Evolutionary conservation across 1,140 invertebrate species (phyloP).

Genomic region (Stegodyphus dumicola): DNA sequence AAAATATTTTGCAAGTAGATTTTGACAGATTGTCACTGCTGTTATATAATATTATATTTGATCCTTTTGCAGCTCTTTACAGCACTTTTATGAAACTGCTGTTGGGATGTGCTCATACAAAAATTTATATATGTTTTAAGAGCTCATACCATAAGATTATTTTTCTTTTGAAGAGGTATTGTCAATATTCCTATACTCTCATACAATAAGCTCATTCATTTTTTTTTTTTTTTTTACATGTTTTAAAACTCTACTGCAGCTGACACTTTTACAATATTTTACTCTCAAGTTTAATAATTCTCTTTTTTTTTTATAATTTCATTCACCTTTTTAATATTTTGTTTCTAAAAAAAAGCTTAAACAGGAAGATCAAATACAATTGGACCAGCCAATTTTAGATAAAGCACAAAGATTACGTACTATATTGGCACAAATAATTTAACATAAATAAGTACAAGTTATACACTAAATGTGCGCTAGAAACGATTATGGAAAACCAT

Average conservation of each 20-base stretch:
- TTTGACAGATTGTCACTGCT: conserved; percentile 59
- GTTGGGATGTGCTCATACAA: no score
- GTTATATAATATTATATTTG: neutral
- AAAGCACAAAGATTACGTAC: conserved; percentile 2
- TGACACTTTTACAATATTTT: no score
- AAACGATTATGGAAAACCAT: conserved; percentile 25
- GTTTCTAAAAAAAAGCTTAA: no score
- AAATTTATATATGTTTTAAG: no score
- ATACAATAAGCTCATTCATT: neutral
- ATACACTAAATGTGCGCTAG: conserved; percentile 48
- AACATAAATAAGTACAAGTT: conserved; percentile 46
- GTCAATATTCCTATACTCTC: no score
- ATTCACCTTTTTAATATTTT: no score
- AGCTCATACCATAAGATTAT: no score
- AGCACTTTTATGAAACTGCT: no score
- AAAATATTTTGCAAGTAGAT: conserved; percentile 39
- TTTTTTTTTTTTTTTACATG: neutral
- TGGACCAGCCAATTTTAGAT: conserved; percentile 54
- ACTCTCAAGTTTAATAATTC: no score
- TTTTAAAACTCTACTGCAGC: no score
- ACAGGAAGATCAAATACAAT: neutral
- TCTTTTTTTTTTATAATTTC: no score
- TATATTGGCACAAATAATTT: conserved; percentile 58
- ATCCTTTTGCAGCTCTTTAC: neutral
- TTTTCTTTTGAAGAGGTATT: no score